Evolutionary conservation across 2,797 vertebrate species (phyloP).

Genomic region (Loriculus beryllinus): DNA sequence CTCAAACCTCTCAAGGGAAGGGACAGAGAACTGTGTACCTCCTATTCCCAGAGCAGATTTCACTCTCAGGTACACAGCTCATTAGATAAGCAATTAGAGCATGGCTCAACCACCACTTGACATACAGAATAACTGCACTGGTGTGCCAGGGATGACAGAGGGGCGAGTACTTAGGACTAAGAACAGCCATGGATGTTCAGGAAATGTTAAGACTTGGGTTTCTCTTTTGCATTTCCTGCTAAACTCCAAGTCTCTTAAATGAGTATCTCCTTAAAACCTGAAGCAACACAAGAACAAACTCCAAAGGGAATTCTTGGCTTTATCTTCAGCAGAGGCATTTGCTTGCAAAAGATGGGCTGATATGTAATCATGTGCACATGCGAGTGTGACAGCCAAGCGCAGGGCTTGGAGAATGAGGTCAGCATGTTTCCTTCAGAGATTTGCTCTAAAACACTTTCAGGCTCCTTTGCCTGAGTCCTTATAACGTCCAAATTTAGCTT

Average conservation of each 20-base stretch:
- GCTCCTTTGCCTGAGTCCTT: background rate
- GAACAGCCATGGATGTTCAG: background rate
- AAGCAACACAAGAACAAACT: background rate
- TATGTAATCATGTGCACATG: background rate
- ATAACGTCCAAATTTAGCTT: background rate
- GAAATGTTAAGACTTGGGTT: background rate
- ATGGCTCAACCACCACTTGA: background rate
- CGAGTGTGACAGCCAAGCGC: background rate
- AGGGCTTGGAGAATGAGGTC: background rate
- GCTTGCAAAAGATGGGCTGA: background rate
- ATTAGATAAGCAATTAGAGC: background rate
- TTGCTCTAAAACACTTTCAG: background rate
- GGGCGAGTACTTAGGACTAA: background rate
- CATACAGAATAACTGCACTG: background rate
- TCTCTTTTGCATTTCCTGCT: background rate
- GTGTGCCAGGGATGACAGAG: background rate
- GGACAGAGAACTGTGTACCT: background rate
- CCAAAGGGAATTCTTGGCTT: background rate
- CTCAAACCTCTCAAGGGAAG: background rate
- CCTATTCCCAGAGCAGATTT: background rate
- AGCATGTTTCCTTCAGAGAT: background rate
- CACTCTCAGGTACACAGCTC: background rate
- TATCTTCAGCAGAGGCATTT: background rate
- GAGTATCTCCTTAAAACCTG: background rate
- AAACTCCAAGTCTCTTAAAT: background rate